A percentile compares a stretch with the other conserved stretches of the same genome.
Conservation (phyloP, 2,888 invertebrate genomes). For the Protula sp. region DNA sequence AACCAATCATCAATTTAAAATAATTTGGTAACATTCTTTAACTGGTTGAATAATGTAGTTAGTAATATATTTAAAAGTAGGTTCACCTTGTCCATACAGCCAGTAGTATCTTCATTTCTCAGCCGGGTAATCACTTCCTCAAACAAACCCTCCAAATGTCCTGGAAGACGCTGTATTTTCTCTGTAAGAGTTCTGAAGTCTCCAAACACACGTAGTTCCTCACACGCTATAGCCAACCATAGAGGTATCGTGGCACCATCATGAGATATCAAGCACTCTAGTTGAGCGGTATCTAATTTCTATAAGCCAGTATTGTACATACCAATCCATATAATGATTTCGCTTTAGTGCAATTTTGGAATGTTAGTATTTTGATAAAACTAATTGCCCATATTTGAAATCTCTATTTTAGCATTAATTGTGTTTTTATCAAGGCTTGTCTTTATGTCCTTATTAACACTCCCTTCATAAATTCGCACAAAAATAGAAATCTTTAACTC, state of each 20-base stretch:
- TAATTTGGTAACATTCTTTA: too few species aligned
- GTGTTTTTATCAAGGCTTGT: too few species aligned
- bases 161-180: not conserved
- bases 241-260: not conserved
- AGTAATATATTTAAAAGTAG: not conserved
- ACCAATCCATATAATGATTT: too few species aligned
- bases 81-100: not conserved
- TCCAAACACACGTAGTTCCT: slow-evolving; percentile 1
- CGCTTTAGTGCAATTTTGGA: too few species aligned
- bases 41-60: too few species aligned
- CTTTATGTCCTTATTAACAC: too few species aligned
- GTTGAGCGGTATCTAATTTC: not conserved
- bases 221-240: not conserved
- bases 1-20: too few species aligned
- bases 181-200: not conserved
- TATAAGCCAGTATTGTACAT: not conserved
- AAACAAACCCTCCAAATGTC: not conserved
- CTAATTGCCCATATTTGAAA: too few species aligned
- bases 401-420: too few species aligned
- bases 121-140: not conserved
- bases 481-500: too few species aligned
- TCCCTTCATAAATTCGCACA: too few species aligned
- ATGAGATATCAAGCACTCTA: not conserved
- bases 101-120: not conserved
- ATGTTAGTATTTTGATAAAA: too few species aligned